Evolutionary conservation across 2,888 invertebrate species (phyloP), one percentile per base, ranked within the genome.

Genomic region (Pantelozetes paolii): DNA sequence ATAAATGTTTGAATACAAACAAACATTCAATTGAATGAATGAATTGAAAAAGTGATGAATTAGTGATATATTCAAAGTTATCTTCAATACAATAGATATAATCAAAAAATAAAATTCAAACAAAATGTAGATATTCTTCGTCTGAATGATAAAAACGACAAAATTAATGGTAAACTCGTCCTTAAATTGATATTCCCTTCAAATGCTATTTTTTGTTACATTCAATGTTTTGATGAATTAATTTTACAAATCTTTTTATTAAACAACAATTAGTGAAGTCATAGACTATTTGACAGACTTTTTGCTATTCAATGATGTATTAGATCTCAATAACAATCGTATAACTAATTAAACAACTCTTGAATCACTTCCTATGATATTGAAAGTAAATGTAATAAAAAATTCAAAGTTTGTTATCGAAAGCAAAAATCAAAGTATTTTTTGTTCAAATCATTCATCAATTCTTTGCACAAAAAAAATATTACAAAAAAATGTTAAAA

Each of bases 331-430:
- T 36, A 36, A 64, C 62, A 64, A 64, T 20, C 20, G 18, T 11
- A 36, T 36, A 32, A 20, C n/a, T 64, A 64, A 64, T 64, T 9
- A 64, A 32, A 64, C 36, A 15, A n/a, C 36, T 64, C 13, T 64
- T 64, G 15, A 30, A 57, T 26, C 23, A 26, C 54, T 54, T 26
- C 26, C 54, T 23, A 54, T 54, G 6, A 3, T n/a, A 50, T 50
- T n/a, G 20, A 26, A 20, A 54, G 54, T 13, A 15, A 54, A 23
- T 1, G 26, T 15, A 18, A 57, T 3, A 54, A 26, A 54, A 54
- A 23, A 15, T 36, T 64, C 8, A 20, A 36, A n/a, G 36, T 20
- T 36, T 64, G 32, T 64, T 36, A 18, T 36, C 36, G 11, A 36
- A 64, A 64, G 11, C 20, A 28, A n/a, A n/a, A 23, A 20, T 15